These are phyloP conservation scores for Holothuria glaberrima DNA, from an alignment of 35 echinoderm and acorn worm genomes.

Conservation along the genomic window DNA sequence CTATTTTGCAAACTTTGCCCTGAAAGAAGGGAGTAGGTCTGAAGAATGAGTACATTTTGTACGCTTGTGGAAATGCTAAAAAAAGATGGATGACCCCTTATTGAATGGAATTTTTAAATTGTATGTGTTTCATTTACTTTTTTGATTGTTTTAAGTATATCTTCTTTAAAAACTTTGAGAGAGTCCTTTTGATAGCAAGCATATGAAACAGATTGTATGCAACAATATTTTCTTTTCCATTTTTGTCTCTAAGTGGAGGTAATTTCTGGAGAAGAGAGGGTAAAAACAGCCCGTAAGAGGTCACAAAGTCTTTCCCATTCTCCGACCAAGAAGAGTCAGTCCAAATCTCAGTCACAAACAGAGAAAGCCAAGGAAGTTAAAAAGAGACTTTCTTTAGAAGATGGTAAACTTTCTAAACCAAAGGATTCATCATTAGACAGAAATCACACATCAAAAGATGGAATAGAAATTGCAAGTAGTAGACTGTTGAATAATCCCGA, in stretches of 20 bases:
- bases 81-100: too few species aligned
- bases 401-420: neutral
- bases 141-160: neutral
- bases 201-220: neutral
- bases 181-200: too few species aligned
- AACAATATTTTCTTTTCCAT: neutral
- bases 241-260: slow-evolving; percentile 64
- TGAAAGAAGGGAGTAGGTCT: too few species aligned
- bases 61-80: too few species aligned
- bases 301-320: slow-evolving; percentile 60
- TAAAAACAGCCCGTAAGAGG: slow-evolving; percentile 66
- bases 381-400: neutral
- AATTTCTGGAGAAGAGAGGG: slow-evolving; percentile 69
- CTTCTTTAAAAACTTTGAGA: neutral
- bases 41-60: too few species aligned
- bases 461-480: neutral
- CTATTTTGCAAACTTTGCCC: too few species aligned
- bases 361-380: slow-evolving; percentile 25
- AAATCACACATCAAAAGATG: slow-evolving; percentile 5
- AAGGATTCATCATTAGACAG: neutral
- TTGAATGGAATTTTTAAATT: too few species aligned
- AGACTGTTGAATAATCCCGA: neutral
- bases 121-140: neutral
- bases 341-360: slow-evolving; percentile 20
- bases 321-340: slow-evolving; percentile 36